These are phyloP conservation scores for Ascaphus truei DNA, from an alignment of 2,113 vertebrate genomes.

Conservation along the genomic window DNA sequence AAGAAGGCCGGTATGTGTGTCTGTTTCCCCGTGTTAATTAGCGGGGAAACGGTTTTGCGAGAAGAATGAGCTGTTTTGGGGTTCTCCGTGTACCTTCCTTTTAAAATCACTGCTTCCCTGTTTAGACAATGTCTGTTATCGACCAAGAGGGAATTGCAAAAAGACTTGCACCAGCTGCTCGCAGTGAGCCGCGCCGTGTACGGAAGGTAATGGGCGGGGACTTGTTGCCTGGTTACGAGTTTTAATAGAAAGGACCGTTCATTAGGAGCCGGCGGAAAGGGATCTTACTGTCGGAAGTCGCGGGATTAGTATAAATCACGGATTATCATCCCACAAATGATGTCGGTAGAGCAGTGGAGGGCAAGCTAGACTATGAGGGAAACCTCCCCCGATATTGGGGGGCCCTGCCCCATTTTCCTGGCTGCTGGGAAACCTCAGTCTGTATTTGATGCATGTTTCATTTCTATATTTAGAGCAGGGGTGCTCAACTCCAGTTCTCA, in stretches of 20 bases:
- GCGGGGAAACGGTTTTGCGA: background rate
- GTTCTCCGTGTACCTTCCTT: background rate
- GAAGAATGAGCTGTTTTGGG: background rate
- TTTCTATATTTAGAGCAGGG: too few relatives aligned
- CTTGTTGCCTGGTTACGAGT: background rate
- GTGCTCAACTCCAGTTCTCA: too few relatives aligned
- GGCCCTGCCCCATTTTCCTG: too few relatives aligned
- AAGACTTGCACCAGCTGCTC: background rate
- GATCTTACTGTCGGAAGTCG: too few relatives aligned
- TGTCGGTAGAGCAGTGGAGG: too few relatives aligned
- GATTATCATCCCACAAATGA: too few relatives aligned
- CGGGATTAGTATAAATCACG: too few relatives aligned
- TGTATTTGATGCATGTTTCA: too few relatives aligned
- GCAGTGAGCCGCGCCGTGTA: background rate
- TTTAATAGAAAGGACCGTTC: background rate
- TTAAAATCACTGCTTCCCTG: background rate
- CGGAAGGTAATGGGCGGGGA: background rate
- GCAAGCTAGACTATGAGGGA: too few relatives aligned
- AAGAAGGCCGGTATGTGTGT: background rate
- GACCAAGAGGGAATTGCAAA: slow-evolving; percentile 1
- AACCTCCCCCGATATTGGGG: too few relatives aligned
- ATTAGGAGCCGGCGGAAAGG: too few relatives aligned
- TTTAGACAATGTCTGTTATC: slow-evolving; percentile 7
- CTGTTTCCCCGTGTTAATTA: background rate
- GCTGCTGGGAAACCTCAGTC: too few relatives aligned